A percentile compares a stretch with the other conserved stretches of the same genome.
phyloP scores from a whole-genome alignment of 1,140 invertebrate species.

The Diachasma alloeum region DNA sequence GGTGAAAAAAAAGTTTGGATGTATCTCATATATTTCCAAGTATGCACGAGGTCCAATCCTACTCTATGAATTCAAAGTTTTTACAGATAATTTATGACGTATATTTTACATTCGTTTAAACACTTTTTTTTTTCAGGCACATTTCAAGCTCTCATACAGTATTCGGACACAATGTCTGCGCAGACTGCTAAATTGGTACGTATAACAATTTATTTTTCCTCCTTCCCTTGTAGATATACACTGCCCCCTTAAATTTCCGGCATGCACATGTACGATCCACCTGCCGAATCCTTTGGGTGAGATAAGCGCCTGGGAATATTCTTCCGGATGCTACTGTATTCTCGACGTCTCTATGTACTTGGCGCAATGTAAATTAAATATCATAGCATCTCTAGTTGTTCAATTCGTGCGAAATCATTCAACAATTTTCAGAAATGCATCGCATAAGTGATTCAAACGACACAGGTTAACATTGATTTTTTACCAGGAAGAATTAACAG shows the following conservation, averaged over 20 bases:
- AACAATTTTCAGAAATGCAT: background rate
- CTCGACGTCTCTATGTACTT: background rate
- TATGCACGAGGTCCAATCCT: background rate
- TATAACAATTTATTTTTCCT: conserved; percentile 47
- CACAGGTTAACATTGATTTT: too few relatives aligned
- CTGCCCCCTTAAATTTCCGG: conserved; percentile 37
- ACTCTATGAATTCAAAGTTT: background rate
- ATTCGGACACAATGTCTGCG: conserved; percentile 94
- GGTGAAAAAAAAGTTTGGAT: background rate
- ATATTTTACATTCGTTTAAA: background rate
- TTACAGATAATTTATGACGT: background rate
- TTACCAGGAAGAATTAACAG: too few relatives aligned
- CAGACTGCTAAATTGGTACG: conserved; percentile 94
- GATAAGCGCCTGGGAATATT: conserved; percentile 31
- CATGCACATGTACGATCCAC: conserved; percentile 15
- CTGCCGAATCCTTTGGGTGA: conserved; percentile 20
- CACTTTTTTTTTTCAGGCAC: conserved; percentile 80
- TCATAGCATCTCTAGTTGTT: conserved; percentile 17
- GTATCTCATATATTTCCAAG: background rate
- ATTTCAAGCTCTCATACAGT: conserved; percentile 99
- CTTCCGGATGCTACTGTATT: conserved; percentile 16
- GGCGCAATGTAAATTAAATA: conserved; percentile 31
- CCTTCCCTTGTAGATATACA: conserved; percentile 9
- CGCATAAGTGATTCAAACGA: too few relatives aligned
- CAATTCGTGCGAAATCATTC: background rate